Percentiles rank a stretch among this genome's conserved stretches.
Conservation (phyloP, 2,888 invertebrate genomes). For the Andricus curvator region DNA sequence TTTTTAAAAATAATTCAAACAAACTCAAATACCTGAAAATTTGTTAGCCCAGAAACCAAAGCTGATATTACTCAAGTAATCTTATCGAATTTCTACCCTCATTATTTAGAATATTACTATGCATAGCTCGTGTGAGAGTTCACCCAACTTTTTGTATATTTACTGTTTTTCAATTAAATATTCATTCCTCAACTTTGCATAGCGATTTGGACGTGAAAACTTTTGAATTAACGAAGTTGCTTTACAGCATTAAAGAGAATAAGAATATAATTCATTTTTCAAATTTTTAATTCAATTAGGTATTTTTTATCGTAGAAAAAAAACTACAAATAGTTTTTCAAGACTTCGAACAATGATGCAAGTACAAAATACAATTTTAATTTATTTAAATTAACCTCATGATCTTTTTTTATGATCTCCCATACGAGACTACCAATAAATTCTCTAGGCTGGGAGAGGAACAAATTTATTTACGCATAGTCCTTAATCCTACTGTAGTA, state of each 20-base stretch:
- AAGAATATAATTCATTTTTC: neutral
- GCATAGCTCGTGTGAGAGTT: neutral
- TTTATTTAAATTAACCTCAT: neutral
- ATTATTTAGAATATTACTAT: neutral
- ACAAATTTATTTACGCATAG: conserved; percentile 49
- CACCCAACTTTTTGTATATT: neutral
- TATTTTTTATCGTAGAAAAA: too few relatives aligned
- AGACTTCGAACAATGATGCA: too few relatives aligned
- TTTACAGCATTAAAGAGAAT: neutral
- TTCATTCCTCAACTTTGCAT: neutral
- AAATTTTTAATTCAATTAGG: neutral
- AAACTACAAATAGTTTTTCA: too few relatives aligned
- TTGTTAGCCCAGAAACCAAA: neutral
- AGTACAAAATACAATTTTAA: neutral
- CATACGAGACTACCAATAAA: conserved; percentile 29
- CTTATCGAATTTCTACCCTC: neutral
- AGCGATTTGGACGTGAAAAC: neutral
- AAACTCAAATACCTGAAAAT: neutral
- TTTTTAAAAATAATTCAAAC: neutral
- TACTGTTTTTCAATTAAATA: neutral
- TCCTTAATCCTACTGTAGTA: conserved; percentile 45
- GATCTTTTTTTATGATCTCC: conserved; percentile 3
- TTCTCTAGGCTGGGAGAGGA: conserved; percentile 61
- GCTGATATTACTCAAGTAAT: neutral
- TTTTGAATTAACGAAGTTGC: neutral